These are phyloP conservation scores for Aphis gossypii DNA, from an alignment of 1,140 invertebrate species.

Conservation along the genomic window DNA sequence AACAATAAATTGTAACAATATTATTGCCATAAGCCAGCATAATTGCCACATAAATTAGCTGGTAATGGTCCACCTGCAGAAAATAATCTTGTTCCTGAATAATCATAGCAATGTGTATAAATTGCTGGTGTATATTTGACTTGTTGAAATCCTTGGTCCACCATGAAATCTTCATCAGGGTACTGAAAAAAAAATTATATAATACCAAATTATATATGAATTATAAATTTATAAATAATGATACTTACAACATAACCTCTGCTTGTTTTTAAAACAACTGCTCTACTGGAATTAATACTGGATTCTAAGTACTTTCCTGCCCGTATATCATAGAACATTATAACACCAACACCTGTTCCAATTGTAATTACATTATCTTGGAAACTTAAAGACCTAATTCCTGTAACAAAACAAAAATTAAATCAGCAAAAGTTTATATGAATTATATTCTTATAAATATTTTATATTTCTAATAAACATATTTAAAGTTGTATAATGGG, in stretches of 20 bases:
- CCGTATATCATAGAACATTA: constrained; percentile 93
- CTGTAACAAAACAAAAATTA: constrained; percentile 62
- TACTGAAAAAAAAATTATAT: constrained; percentile 69
- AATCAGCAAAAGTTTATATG: background rate
- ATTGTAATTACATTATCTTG: constrained; percentile 88
- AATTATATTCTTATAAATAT: background rate
- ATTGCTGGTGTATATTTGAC: constrained; percentile 90
- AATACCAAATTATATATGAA: background rate
- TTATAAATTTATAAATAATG: background rate
- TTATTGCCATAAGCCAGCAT: constrained; percentile 77
- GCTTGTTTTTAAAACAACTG: constrained; percentile 86
- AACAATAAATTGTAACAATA: background rate
- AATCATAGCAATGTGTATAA: constrained; percentile 96
- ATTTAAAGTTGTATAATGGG: background rate
- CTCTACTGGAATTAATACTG: constrained; percentile 84
- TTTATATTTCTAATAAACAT: background rate
- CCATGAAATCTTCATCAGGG: constrained; percentile 78
- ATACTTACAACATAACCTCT: constrained; percentile 86
- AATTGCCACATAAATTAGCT: constrained; percentile 87
- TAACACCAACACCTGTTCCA: constrained; percentile 87
- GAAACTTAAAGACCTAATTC: constrained; percentile 89
- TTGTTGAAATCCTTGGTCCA: constrained; percentile 78
- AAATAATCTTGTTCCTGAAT: constrained; percentile 88
- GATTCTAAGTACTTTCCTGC: constrained; percentile 91
- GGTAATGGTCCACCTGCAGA: constrained; percentile 92